Percentiles rank a stretch among this genome's conserved stretches.
These are phyloP conservation scores for Antechinus flavipes DNA, from an alignment of 2,113 vertebrate species.

Conservation along the genomic window DNA sequence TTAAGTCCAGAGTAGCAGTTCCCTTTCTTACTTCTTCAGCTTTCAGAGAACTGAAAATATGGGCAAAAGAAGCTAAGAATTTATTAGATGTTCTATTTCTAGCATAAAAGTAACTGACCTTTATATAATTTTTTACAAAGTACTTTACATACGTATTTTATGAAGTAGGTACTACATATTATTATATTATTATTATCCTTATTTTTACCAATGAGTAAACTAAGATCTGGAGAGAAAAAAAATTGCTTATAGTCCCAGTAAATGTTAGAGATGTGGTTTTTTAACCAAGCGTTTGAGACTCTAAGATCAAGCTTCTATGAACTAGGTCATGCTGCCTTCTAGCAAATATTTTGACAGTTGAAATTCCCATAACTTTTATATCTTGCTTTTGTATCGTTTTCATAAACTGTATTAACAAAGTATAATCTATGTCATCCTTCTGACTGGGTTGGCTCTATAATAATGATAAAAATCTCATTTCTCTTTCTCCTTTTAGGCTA, in stretches of 20 bases:
- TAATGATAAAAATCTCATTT: background rate
- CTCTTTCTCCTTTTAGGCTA: background rate
- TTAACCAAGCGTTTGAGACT: background rate
- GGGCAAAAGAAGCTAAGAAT: background rate
- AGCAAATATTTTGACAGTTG: background rate
- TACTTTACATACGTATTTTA: background rate
- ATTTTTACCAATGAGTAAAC: background rate
- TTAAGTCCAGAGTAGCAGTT: constrained; percentile 1
- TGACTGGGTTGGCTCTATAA: background rate
- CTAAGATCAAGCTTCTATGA: background rate
- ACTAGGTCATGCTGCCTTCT: background rate
- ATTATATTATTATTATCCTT: background rate
- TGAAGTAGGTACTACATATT: background rate
- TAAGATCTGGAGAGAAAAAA: background rate
- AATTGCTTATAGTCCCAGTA: background rate
- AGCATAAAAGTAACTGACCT: background rate
- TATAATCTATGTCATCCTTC: background rate
- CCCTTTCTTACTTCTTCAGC: background rate
- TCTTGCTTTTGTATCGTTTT: background rate
- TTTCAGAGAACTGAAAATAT: background rate
- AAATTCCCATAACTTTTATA: background rate
- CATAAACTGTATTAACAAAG: background rate
- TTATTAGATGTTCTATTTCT: background rate
- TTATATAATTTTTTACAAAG: background rate
- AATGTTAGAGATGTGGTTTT: background rate